A percentile compares a stretch with the other conserved stretches of the same genome.
Evolutionary conservation across 2,888 invertebrate genomes (phyloP).

Genomic region (Sarcophaga rosellei): DNA sequence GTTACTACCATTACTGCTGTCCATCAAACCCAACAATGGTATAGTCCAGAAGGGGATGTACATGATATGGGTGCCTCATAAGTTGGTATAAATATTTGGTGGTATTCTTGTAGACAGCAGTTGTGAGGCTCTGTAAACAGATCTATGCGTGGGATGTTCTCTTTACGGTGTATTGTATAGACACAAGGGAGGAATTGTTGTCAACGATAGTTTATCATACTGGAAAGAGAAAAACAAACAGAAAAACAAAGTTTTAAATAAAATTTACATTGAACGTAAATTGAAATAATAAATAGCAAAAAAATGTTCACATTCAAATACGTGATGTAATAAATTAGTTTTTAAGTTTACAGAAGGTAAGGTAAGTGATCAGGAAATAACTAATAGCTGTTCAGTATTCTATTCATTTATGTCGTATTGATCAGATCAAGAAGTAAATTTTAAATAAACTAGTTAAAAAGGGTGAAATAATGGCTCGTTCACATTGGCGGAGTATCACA

Average conservation of each 20-base stretch:
- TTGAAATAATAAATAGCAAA: neutral
- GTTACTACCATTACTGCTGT: conserved; percentile 58
- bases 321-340: no score
- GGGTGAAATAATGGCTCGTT: no score
- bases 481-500: no score
- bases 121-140: conserved; percentile 79
- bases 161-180: conserved; percentile 81
- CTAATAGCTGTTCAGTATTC: no score
- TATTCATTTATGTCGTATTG: no score
- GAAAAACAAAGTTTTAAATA: conserved; percentile 7
- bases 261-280: conserved; percentile 28
- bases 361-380: no score
- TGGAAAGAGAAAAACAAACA: conserved; percentile 68
- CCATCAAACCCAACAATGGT: conserved; percentile 74
- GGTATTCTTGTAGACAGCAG: conserved; percentile 78
- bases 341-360: no score
- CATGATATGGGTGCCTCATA: conserved; percentile 80
- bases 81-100: conserved; percentile 80
- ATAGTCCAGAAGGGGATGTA: conserved; percentile 80
- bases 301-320: no score
- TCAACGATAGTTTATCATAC: conserved; percentile 81
- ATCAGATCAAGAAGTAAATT: no score
- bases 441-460: no score
- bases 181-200: conserved; percentile 81
- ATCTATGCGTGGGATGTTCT: conserved; percentile 77